Evolutionary conservation across 2,113 vertebrate species (phyloP).

Genomic region (Nematolebias whitei): DNA sequence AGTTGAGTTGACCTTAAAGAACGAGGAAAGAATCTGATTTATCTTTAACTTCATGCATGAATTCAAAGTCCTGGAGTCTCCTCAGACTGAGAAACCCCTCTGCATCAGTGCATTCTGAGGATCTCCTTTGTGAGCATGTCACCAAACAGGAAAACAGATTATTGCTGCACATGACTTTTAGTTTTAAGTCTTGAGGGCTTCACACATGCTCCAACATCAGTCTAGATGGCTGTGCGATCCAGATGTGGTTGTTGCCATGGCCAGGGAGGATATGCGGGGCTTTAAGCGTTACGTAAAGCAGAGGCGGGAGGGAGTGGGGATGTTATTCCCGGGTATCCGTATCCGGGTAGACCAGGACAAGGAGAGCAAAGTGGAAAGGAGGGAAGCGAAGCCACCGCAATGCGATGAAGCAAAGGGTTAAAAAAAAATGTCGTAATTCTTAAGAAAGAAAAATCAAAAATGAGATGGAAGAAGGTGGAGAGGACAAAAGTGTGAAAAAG

Average conservation of each 20-base stretch:
- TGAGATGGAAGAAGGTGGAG: constrained; percentile 5
- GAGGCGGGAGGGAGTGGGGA: constrained; percentile 75
- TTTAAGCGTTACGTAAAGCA: constrained; percentile 80
- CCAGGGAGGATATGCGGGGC: constrained; percentile 76
- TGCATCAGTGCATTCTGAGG: constrained; percentile 47
- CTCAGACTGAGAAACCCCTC: constrained; percentile 28
- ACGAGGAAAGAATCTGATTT: constrained; percentile 16
- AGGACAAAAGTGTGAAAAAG: constrained; percentile 38
- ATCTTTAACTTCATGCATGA: constrained; percentile 28
- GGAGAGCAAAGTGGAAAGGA: constrained; percentile 60
- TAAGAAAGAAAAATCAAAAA: constrained; percentile 45
- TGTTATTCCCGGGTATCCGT: constrained; percentile 82
- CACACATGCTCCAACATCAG: constrained; percentile 51
- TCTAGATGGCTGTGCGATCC: constrained; percentile 67
- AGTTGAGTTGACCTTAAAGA: constrained; percentile 12
- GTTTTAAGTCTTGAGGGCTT: constrained; percentile 53
- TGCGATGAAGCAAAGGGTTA: constrained; percentile 73
- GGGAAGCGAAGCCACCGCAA: constrained; percentile 65
- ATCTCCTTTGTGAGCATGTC: constrained; percentile 33
- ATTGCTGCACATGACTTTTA: constrained; percentile 55
- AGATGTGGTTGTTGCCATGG: constrained; percentile 82
- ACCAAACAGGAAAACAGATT: constrained; percentile 37
- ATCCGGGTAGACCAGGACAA: constrained; percentile 80
- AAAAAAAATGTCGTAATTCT: constrained; percentile 53
- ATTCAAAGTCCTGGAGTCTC: constrained; percentile 41